phyloP scores from a whole-genome alignment of 2,888 invertebrate species.

The Nowickia ferox region DNA sequence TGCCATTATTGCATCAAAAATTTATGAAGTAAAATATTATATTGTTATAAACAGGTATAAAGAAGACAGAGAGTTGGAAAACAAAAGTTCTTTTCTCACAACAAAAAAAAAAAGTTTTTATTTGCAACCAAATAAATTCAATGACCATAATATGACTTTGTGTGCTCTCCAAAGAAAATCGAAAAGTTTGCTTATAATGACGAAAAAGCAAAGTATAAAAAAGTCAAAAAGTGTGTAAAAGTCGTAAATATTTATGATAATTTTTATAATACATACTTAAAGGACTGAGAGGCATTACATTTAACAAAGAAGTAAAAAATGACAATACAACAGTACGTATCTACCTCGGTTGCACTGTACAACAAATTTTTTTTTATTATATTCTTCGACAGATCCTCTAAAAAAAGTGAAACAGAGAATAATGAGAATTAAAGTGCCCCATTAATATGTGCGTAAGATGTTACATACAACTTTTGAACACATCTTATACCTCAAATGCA shows the following conservation, averaged over 20 bases:
- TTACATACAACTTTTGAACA: too few species aligned
- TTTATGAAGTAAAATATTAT: constrained; percentile 41
- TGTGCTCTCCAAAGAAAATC: constrained; percentile 9
- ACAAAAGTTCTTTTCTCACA: too few species aligned
- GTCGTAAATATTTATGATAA: constrained; percentile 64
- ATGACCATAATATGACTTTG: constrained; percentile 26
- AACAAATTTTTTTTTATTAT: too few species aligned
- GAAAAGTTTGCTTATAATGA: not conserved
- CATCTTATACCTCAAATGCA: too few species aligned
- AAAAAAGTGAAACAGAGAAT: too few species aligned
- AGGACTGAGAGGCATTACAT: not conserved
- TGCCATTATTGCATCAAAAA: constrained; percentile 44
- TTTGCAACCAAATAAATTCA: constrained; percentile 2
- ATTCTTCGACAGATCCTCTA: too few species aligned
- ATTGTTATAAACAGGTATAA: constrained; percentile 62
- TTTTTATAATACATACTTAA: constrained; percentile 39
- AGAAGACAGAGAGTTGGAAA: not conserved
- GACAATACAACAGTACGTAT: too few species aligned
- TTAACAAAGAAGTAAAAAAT: not conserved
- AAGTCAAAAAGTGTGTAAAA: constrained; percentile 20
- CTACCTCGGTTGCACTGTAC: too few species aligned
- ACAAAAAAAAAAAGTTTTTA: too few species aligned
- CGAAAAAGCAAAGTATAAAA: constrained; percentile 23
- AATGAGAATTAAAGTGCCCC: too few species aligned
- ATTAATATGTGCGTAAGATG: too few species aligned